These are phyloP conservation scores for Drosophila nigricruria DNA, from an alignment of 2,888 invertebrate species.

Conservation along the genomic window DNA sequence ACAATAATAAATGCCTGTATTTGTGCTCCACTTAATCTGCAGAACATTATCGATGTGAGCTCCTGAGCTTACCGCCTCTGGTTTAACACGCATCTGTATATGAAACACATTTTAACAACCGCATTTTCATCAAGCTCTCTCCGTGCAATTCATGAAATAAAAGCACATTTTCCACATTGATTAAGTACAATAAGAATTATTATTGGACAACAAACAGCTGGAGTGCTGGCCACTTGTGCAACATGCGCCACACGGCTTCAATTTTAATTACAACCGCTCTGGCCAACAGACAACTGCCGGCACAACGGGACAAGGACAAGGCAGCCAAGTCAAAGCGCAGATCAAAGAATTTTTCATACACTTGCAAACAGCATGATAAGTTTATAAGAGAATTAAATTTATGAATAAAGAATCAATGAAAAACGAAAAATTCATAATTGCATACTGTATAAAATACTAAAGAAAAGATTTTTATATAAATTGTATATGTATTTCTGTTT, in stretches of 20 bases:
- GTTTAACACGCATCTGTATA: background rate
- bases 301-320: background rate
- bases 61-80: background rate
- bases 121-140: constrained; percentile 38
- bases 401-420: background rate
- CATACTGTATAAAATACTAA: too few relatives aligned
- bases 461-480: too few relatives aligned
- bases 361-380: background rate
- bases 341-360: constrained; percentile 4
- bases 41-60: background rate
- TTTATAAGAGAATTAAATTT: background rate
- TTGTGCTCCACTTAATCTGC: constrained; percentile 7
- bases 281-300: constrained; percentile 36
- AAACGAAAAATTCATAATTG: background rate
- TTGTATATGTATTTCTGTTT: too few relatives aligned
- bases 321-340: constrained; percentile 7
- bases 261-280: constrained; percentile 68
- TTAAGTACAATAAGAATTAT: constrained; percentile 24
- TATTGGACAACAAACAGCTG: constrained; percentile 24
- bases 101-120: constrained; percentile 39
- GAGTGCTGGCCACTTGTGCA: background rate
- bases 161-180: constrained; percentile 9
- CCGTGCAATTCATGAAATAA: constrained; percentile 1
- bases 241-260: constrained; percentile 19
- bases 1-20: constrained; percentile 13